Percentiles rank a stretch among this genome's conserved stretches.
Evolutionary conservation across 2,113 vertebrate species (phyloP).

Genomic region (Dicaeum eximium): DNA sequence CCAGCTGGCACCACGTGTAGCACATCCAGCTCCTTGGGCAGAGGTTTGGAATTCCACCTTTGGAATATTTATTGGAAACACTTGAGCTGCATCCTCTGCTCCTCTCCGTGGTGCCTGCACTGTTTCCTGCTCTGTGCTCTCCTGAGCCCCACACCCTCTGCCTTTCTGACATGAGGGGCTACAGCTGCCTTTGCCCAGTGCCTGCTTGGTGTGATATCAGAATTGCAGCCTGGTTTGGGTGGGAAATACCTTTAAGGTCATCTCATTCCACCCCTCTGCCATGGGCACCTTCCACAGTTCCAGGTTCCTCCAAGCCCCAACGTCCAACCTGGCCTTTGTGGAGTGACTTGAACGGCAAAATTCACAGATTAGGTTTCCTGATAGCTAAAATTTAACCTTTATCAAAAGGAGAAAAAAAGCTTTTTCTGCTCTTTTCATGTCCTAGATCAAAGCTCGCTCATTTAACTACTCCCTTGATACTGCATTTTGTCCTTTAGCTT

Average conservation of each 20-base stretch:
- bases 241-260: not conserved
- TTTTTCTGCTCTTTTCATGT: not conserved
- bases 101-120: fast-evolving
- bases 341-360: not conserved
- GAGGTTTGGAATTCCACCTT: not conserved
- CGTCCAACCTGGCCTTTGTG: not conserved
- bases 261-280: not conserved
- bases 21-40: not conserved
- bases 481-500: not conserved
- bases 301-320: not conserved
- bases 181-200: fast-evolving
- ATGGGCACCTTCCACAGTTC: not conserved
- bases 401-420: fast-evolving
- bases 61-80: not conserved
- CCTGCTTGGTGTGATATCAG: not conserved
- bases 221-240: not conserved
- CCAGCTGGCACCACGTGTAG: fast-evolving
- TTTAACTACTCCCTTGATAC: not conserved
- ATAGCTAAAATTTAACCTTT: not conserved
- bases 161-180: no score
- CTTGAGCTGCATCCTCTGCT: not conserved
- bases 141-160: no score
- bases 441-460: not conserved
- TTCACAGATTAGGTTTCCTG: not conserved
- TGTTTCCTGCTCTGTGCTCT: not conserved